Evolutionary conservation across 2,888 invertebrate species (phyloP).

Genomic region (Aricia artaxerxes): DNA sequence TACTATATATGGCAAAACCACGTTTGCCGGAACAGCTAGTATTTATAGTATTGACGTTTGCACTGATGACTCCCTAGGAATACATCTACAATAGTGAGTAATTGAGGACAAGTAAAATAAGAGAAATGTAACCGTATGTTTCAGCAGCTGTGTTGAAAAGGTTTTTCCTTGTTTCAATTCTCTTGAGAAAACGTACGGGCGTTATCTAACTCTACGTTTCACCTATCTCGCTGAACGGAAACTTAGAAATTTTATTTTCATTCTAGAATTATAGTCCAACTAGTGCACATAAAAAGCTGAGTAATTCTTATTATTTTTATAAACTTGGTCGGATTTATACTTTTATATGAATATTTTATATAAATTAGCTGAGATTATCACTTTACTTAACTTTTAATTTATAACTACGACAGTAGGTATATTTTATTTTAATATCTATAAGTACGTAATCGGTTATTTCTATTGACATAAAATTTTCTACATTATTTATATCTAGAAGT

Average conservation of each 20-base stretch:
- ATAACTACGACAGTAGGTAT: too few species aligned
- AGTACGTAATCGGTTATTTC: too few species aligned
- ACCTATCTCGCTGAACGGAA: neutral
- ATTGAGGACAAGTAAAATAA: neutral
- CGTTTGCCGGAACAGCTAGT: too few species aligned
- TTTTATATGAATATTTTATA: neutral
- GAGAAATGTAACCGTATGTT: neutral
- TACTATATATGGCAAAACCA: too few species aligned
- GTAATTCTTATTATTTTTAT: neutral
- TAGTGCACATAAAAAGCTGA: neutral
- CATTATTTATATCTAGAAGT: neutral
- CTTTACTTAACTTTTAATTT: too few species aligned
- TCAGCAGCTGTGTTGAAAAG: neutral
- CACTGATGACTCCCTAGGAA: too few species aligned
- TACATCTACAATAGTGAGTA: neutral
- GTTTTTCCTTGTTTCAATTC: constrained; percentile 8
- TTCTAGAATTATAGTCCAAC: neutral
- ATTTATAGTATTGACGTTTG: too few species aligned
- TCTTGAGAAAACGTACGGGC: neutral
- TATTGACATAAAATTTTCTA: too few species aligned
- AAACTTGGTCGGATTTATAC: neutral
- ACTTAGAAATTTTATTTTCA: neutral
- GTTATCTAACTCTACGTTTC: neutral
- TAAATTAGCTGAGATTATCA: too few species aligned
- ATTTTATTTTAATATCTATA: too few species aligned